A percentile compares a stretch with the other conserved stretches of the same genome.
Evolutionary conservation across 2,797 vertebrate species (phyloP).

Genomic region (Brachyrhaphis roseni): DNA sequence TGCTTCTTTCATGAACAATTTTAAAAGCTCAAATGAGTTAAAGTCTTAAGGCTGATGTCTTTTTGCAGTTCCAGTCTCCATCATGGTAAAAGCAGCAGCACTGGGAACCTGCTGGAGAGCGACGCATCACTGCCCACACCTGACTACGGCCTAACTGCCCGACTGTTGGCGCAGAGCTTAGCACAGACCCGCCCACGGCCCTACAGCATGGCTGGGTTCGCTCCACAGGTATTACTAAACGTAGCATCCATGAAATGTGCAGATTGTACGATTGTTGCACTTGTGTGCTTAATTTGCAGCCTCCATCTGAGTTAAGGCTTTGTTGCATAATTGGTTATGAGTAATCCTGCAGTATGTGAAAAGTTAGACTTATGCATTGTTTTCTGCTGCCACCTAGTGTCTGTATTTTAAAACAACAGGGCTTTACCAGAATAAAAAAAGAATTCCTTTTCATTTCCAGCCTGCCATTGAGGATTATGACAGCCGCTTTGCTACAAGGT

Average conservation of each 20-base stretch:
- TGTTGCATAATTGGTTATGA: slow-evolving; percentile 58
- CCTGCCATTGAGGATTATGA: slow-evolving; percentile 95
- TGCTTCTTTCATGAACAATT: neutral
- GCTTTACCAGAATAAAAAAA: slow-evolving; percentile 6
- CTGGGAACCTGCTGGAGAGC: slow-evolving; percentile 94
- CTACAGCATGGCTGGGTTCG: slow-evolving; percentile 96
- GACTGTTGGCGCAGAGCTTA: slow-evolving; percentile 86
- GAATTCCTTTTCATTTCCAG: slow-evolving; percentile 60
- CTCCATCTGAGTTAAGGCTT: slow-evolving; percentile 29
- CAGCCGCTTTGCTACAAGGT: slow-evolving; percentile 93
- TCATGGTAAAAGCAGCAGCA: slow-evolving; percentile 98
- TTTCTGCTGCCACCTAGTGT: slow-evolving; percentile 72
- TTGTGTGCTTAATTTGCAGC: slow-evolving; percentile 36
- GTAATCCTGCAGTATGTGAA: slow-evolving; percentile 51
- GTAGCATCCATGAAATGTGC: slow-evolving; percentile 14
- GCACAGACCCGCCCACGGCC: slow-evolving; percentile 93
- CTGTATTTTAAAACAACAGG: slow-evolving; percentile 1
- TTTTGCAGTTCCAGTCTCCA: slow-evolving; percentile 83
- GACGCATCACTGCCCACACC: slow-evolving; percentile 91
- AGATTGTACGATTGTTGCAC: slow-evolving; percentile 24
- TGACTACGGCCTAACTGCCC: slow-evolving; percentile 91
- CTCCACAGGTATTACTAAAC: slow-evolving; percentile 87
- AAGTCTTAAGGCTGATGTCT: slow-evolving; percentile 33
- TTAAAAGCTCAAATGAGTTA: neutral
- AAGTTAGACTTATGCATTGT: neutral